Percentiles rank a stretch among this genome's conserved stretches.
phyloP scores from a whole-genome alignment of 2,113 vertebrate genomes.

The Morone chrysops region DNA sequence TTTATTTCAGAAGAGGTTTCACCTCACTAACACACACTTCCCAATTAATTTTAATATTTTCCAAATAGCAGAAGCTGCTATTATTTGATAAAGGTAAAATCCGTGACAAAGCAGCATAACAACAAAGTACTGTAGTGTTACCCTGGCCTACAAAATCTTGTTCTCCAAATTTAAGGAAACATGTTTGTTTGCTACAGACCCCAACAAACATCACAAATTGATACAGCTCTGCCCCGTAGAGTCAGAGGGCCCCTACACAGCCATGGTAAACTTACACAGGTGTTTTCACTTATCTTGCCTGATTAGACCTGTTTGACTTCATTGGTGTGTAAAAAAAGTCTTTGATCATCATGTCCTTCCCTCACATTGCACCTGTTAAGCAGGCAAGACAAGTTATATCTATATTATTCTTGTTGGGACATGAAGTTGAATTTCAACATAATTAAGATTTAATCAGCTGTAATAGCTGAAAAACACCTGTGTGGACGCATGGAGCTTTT shows the following conservation, averaged over 20 bases:
- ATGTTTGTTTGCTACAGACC: too few species aligned
- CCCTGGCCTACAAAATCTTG: too few species aligned
- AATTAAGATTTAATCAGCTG: background rate
- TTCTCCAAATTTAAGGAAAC: too few species aligned
- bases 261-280: background rate
- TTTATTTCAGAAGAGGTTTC: background rate
- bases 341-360: slow-evolving; percentile 1
- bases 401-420: background rate
- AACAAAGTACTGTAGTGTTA: too few species aligned
- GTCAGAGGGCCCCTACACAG: background rate
- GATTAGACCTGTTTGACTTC: background rate
- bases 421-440: background rate
- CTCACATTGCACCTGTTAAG: background rate
- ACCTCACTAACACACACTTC: too few species aligned
- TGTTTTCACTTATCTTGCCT: slow-evolving; percentile 2
- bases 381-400: background rate
- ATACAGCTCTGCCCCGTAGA: background rate
- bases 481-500: background rate
- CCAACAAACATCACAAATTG: too few species aligned
- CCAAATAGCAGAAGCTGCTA: too few species aligned
- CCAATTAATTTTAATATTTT: too few species aligned
- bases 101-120: too few species aligned
- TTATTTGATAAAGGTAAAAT: too few species aligned
- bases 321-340: background rate
- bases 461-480: slow-evolving; percentile 20